phyloP scores from a whole-genome alignment of 2,888 invertebrate genomes.

The Anoncus sp. region DNA sequence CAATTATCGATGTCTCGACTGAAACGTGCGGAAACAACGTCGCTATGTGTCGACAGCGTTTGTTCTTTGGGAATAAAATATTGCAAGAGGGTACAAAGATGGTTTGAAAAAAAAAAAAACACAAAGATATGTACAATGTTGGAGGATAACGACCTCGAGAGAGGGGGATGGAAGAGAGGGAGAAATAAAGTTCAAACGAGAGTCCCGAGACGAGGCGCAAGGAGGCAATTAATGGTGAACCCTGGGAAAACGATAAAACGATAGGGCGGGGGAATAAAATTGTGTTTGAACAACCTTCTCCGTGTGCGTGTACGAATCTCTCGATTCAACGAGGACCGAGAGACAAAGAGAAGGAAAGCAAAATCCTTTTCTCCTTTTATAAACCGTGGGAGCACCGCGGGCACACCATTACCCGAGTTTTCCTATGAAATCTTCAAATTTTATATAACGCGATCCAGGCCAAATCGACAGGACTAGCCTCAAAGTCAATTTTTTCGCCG shows the following conservation, averaged over 20 bases:
- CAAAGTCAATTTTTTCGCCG: neutral
- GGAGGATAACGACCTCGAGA: conserved; percentile 39
- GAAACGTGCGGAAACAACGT: neutral
- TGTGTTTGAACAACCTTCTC: conserved; percentile 29
- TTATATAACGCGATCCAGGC: neutral
- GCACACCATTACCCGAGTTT: conserved; percentile 43
- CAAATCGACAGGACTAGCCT: neutral
- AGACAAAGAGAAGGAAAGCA: conserved; percentile 10
- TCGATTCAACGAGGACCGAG: conserved; percentile 15
- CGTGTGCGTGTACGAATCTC: neutral
- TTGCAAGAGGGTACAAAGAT: neutral
- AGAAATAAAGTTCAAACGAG: conserved; percentile 48
- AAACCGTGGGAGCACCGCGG: conserved; percentile 27
- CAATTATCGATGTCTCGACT: conserved; percentile 34
- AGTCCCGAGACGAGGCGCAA: conserved; percentile 26
- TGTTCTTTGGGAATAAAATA: conserved; percentile 37
- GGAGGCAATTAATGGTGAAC: conserved; percentile 53
- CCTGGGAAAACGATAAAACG: conserved; percentile 32
- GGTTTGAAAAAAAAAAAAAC: neutral
- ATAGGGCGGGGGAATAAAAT: conserved; percentile 20
- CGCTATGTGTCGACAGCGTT: conserved; percentile 11
- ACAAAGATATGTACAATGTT: conserved; percentile 16
- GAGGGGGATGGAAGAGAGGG: neutral
- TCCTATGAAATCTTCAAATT: conserved; percentile 7
- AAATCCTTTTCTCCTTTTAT: conserved; percentile 38